These are phyloP conservation scores for Chelonus insularis DNA, from an alignment of 1,140 invertebrate genomes.

Conservation along the genomic window DNA sequence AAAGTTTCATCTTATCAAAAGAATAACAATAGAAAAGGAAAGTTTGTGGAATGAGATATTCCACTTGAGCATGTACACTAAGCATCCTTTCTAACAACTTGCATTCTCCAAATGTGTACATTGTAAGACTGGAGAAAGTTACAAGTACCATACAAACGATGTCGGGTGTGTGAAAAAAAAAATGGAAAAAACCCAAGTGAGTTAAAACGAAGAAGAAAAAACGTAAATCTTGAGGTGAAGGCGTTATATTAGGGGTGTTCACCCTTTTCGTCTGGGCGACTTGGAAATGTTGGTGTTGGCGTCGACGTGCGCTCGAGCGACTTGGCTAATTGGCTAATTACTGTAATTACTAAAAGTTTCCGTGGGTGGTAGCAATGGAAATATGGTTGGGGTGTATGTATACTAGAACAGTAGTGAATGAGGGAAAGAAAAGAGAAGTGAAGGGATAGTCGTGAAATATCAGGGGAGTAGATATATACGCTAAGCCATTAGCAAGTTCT, in stretches of 20 bases:
- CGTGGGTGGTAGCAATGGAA: conserved; percentile 41
- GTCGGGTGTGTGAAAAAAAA: too few relatives aligned
- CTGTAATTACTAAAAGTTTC: conserved; percentile 61
- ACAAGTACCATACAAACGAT: too few relatives aligned
- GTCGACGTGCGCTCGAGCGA: conserved; percentile 51
- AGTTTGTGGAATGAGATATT: too few relatives aligned
- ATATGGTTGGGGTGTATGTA: conserved; percentile 15
- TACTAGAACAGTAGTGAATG: background rate
- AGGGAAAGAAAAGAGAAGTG: background rate
- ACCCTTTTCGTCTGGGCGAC: conserved; percentile 22
- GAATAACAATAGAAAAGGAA: too few relatives aligned
- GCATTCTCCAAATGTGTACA: too few relatives aligned
- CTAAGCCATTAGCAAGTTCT: conserved; percentile 47
- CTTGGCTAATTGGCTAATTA: conserved; percentile 62
- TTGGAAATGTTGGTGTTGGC: conserved; percentile 35
- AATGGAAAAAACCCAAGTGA: too few relatives aligned
- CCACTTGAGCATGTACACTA: too few relatives aligned
- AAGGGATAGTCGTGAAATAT: background rate
- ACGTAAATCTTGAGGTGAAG: too few relatives aligned
- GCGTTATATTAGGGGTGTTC: conserved; percentile 14
- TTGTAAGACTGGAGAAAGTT: too few relatives aligned
- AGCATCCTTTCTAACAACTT: too few relatives aligned
- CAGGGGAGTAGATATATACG: conserved; percentile 4
- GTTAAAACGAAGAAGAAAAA: too few relatives aligned
- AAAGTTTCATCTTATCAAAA: too few relatives aligned